These are phyloP conservation scores for Adrianichthys oophorus DNA, from an alignment of 2,797 vertebrate species.

Conservation along the genomic window DNA sequence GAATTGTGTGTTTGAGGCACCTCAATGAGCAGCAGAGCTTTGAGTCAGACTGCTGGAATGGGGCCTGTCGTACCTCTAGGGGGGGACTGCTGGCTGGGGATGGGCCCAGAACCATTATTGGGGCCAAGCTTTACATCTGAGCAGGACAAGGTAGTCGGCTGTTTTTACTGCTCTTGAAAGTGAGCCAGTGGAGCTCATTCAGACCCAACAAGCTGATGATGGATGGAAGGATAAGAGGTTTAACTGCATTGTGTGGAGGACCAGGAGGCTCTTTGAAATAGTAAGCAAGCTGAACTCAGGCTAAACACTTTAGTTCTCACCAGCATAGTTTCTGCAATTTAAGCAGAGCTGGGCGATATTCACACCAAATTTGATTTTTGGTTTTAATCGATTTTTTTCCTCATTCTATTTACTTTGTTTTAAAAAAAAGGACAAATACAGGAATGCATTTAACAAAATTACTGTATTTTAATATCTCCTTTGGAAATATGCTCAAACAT, in stretches of 20 bases:
- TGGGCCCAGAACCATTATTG: slow-evolving; percentile 40
- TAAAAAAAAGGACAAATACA: too few species aligned
- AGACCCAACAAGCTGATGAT: slow-evolving; percentile 61
- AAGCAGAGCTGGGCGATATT: too few species aligned
- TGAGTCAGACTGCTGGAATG: slow-evolving; percentile 25
- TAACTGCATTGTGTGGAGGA: slow-evolving; percentile 6
- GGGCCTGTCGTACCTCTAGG: slow-evolving; percentile 9
- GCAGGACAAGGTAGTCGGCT: slow-evolving; percentile 62
- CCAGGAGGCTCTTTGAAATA: slow-evolving; percentile 8
- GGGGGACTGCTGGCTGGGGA: slow-evolving; percentile 29
- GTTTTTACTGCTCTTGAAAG: slow-evolving; percentile 63
- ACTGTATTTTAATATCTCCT: too few species aligned
- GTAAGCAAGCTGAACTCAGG: background rate
- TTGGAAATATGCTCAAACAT: too few species aligned
- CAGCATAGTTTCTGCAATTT: too few species aligned
- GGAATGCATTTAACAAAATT: too few species aligned
- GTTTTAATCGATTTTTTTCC: too few species aligned
- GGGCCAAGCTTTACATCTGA: slow-evolving; percentile 61
- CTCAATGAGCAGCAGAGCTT: slow-evolving; percentile 7
- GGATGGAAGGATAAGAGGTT: slow-evolving; percentile 42
- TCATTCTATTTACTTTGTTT: too few species aligned
- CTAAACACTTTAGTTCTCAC: too few species aligned
- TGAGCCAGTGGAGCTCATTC: slow-evolving; percentile 52
- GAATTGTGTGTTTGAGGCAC: too few species aligned
- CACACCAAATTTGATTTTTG: too few species aligned